These are phyloP conservation scores for Actenoides lindsayi DNA, from an alignment of 2,113 vertebrate species.

Conservation along the genomic window DNA sequence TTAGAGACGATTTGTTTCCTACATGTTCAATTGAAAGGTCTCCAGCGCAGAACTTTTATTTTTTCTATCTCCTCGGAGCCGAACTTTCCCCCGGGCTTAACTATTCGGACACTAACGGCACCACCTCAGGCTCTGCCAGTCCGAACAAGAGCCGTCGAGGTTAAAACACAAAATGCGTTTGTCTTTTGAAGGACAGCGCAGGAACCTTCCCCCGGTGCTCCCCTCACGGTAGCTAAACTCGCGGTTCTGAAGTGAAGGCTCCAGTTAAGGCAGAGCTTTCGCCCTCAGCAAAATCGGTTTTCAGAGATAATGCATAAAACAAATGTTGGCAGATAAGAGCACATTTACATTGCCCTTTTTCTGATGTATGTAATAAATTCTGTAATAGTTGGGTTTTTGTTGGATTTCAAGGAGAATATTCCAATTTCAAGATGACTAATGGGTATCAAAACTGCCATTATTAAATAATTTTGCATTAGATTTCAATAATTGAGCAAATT, in stretches of 20 bases:
- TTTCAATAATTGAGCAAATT: neutral
- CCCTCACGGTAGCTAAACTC: neutral
- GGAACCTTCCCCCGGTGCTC: neutral
- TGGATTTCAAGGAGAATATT: neutral
- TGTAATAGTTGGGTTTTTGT: neutral
- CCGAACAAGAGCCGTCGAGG: neutral
- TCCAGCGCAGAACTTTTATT: neutral
- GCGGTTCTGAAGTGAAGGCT: neutral
- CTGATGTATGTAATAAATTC: neutral
- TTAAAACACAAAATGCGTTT: neutral
- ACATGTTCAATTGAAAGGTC: neutral
- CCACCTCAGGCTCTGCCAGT: neutral
- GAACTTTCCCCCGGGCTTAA: neutral
- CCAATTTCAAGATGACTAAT: neutral
- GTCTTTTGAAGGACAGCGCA: neutral
- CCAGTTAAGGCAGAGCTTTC: neutral
- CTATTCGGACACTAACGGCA: neutral
- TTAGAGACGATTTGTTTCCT: neutral
- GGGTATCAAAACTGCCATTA: neutral
- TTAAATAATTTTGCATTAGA: neutral
- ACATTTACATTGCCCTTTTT: accelerated
- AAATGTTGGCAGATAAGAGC: neutral
- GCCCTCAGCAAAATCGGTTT: too few species aligned
- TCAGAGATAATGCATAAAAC: neutral
- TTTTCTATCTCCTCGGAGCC: neutral